Evolutionary conservation across 2,113 vertebrate genomes (phyloP), one percentile per base, ranked within the genome.

Genomic region (Campylomormyrus numenius): DNA sequence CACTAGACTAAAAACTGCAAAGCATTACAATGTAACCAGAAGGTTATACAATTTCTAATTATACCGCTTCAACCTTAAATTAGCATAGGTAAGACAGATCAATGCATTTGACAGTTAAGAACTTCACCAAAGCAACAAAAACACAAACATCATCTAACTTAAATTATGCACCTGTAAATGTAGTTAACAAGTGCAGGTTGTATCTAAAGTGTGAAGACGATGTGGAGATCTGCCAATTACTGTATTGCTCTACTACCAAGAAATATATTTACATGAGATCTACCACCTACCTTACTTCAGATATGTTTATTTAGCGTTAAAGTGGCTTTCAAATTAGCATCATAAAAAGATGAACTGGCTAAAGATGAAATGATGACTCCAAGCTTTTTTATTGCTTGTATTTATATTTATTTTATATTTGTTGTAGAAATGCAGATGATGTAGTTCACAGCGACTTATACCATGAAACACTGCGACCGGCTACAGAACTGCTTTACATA

Each of bases 171-270:
- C 8, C 53, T 88, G 56, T 88, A 88, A 87, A 88, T 45, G 27
- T 88, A 50, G 27, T 46, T 56, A 35, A 19, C 85, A 87, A 87
- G 85, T 87, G 13, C 31, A 53, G 31, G 49, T 53, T 87, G 52
- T 10, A 87, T 42, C 50, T 87, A 56, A 87, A 50, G 17, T 53
- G 85, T 87, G 50, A 87, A 56, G 6, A 19, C 31, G 5, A n/a
- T 62, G 35, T 10, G 13, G 87, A 66, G 17, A 88, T 88, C 86
- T 88, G 52, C 31, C 86, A 88, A 17, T 88, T 88, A 86, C n/a
- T 52, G 11, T 31, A 86, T 15, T 86, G 13, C 48, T 50, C 85
- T 53, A n/a, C 15, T 56, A 49, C 39, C 50, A 53, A 87, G 85
- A 56, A 17, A 87, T 87, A 52, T 46, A 53, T 27, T 87, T 53